A percentile compares a stretch with the other conserved stretches of the same genome.
Conservation (phyloP, 2,113 vertebrate genomes). For the Anas platyrhynchos region DNA sequence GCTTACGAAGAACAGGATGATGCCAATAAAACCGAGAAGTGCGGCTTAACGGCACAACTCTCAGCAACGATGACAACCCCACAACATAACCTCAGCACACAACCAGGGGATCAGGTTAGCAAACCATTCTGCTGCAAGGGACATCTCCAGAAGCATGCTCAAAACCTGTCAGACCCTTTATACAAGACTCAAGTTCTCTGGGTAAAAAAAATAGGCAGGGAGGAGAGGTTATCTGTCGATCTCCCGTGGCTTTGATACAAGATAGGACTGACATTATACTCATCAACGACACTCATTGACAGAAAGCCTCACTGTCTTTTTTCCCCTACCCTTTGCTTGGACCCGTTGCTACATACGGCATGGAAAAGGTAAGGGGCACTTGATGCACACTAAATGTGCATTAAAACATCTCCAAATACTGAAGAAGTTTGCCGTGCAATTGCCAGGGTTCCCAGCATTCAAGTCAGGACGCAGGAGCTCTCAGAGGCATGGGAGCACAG, state of each 20-base stretch:
- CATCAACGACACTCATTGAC: not conserved
- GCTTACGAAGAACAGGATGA: not conserved
- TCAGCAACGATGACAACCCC: not conserved
- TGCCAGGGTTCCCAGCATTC: not conserved
- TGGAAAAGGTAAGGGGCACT: not conserved
- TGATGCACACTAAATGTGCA: not conserved
- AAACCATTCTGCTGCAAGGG: not conserved
- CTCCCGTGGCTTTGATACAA: not conserved
- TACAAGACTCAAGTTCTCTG: not conserved
- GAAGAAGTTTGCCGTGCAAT: not conserved
- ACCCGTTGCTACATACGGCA: not conserved
- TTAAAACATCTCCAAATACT: not conserved
- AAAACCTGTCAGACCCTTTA: not conserved
- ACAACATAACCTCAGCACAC: not conserved
- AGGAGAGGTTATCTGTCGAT: not conserved
- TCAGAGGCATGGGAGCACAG: rapidly evolving
- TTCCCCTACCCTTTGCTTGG: not conserved
- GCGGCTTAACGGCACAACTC: not conserved
- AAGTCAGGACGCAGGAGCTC: not conserved
- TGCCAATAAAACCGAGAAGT: not conserved
- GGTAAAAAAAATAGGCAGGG: not conserved
- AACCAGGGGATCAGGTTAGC: not conserved
- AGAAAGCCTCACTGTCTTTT: not conserved
- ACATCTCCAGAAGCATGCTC: not conserved
- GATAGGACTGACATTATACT: not conserved